Evolutionary conservation across 2,797 vertebrate genomes (phyloP), one percentile per base, ranked within the genome.

Genomic region (Dermochelys coriacea): DNA sequence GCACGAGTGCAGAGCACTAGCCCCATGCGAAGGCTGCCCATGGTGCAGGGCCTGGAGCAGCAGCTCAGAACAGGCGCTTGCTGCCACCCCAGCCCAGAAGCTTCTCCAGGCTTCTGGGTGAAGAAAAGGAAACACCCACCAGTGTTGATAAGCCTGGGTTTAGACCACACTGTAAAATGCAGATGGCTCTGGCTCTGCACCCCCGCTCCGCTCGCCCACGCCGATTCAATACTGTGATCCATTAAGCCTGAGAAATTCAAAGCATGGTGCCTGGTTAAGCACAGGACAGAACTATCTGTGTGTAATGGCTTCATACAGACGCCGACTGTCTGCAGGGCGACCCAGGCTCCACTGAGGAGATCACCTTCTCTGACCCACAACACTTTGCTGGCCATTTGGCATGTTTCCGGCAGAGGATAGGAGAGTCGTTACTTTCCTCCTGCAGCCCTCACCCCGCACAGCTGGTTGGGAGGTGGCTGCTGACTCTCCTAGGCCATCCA

Each of bases 41-140:
- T 0, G 21, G 27, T 8, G 1, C 23, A 1, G 4, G 55, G 45
- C 34, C n/a, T 0, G 0, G 52, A 27, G 1, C 2, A 50, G 84
- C 45, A 14, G 25, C 27, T 15, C 74, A 8, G 25, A 18, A 16
- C 3, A 4, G 41, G 27, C 14, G 1, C n/a, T 37, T 71, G 68
- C 52, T 54, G 52, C 52, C 8, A 18, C 52, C 19, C 21, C 3
- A 21, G 12, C 57, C 12, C 12, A 5, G 29, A 25, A 25, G 55
- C 55, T 57, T 57, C 57, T 31, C 29, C 27, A 12, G 27, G 55
- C 55, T 57, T 57, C 34, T 68, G 34, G 18, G 34, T 37, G n/a
- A 68, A 68, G 64, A 68, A 68, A 37, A 37, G 64, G n/a, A 37
- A 21, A 5, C 64, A 34, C 15, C 61, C 31, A 8, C 14, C 9